Conservation (phyloP, 2,113 vertebrate species). For the Lethenteron reissneri region DNA sequence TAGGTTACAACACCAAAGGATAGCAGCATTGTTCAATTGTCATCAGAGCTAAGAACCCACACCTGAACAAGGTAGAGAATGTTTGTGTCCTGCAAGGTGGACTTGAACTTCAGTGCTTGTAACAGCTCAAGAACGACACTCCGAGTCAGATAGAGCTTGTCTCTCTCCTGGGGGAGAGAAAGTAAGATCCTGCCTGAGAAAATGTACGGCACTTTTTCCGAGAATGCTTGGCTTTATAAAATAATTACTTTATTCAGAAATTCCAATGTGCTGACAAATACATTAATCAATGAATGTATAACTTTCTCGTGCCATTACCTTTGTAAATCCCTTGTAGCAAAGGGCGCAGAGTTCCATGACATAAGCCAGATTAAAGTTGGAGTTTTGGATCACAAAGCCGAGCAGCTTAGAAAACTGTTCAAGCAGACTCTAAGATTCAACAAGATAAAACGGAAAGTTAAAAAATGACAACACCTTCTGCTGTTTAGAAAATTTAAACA, state of each 20-base stretch:
- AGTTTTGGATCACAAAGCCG: slow-evolving; percentile 93
- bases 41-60: neutral
- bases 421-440: slow-evolving; percentile 55
- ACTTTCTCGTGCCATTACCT: slow-evolving; percentile 30
- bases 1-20: too few species aligned
- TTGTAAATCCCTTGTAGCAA: slow-evolving; percentile 85
- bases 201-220: too few species aligned
- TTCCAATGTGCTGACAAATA: too few species aligned
- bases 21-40: too few species aligned
- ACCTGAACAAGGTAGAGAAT: slow-evolving; percentile 90
- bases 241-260: too few species aligned
- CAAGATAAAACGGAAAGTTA: slow-evolving; percentile 1
- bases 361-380: slow-evolving; percentile 69
- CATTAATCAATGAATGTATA: too few species aligned
- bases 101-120: slow-evolving; percentile 90
- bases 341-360: slow-evolving; percentile 85
- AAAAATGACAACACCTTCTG: neutral
- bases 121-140: slow-evolving; percentile 79
- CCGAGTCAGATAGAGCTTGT: slow-evolving; percentile 94
- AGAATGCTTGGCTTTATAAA: too few species aligned
- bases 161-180: slow-evolving; percentile 49
- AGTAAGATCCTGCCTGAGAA: too few species aligned
- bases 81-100: slow-evolving; percentile 78
- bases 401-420: slow-evolving; percentile 91
- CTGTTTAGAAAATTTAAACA: too few species aligned